Evolutionary conservation across 2,113 vertebrate species (phyloP).

Genomic region (Ia io): DNA sequence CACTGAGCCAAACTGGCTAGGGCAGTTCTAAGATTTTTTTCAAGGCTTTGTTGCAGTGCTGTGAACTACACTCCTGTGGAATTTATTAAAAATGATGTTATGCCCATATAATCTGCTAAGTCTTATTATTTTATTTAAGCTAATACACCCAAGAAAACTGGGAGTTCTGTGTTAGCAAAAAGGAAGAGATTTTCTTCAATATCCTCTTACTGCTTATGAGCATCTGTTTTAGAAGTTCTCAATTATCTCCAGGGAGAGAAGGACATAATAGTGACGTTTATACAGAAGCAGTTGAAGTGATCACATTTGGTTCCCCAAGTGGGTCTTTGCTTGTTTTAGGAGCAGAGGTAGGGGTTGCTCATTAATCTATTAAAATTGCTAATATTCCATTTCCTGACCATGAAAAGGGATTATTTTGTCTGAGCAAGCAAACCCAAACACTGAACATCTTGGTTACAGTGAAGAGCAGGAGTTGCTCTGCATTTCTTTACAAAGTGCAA

Average conservation of each 20-base stretch:
- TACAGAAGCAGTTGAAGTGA: conserved; percentile 49
- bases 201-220: conserved; percentile 21
- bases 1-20: no score
- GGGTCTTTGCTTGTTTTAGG: conserved; percentile 3
- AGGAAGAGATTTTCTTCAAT: conserved; percentile 16
- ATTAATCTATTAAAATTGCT: conserved; percentile 30
- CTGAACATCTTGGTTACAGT: conserved; percentile 32
- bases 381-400: conserved; percentile 18
- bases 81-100: neutral
- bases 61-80: neutral
- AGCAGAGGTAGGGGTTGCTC: neutral
- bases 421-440: neutral
- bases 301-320: conserved; percentile 19
- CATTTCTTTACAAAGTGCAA: conserved; percentile 1
- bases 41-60: neutral
- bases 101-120: neutral
- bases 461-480: neutral
- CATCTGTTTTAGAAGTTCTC: conserved; percentile 43
- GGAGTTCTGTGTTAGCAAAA: conserved; percentile 44
- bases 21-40: no score
- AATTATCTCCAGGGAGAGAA: conserved; percentile 49
- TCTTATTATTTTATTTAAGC: conserved; percentile 19
- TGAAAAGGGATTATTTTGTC: conserved; percentile 25
- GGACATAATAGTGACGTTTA: conserved; percentile 26
- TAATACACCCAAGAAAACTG: conserved; percentile 34